phyloP scores from a whole-genome alignment of 2,888 invertebrate species.

The Trissolcus japonicus region DNA sequence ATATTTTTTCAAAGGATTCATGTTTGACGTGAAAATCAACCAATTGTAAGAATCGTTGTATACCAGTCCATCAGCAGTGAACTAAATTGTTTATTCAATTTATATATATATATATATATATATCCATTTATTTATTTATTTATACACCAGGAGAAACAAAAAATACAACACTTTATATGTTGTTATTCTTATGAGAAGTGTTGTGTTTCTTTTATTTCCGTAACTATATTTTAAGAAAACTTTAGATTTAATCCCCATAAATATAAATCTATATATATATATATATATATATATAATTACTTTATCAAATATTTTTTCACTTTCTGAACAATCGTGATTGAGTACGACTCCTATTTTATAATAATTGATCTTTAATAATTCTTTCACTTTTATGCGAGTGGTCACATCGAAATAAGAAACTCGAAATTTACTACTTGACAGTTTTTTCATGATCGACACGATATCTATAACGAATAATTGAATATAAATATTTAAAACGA shows the following conservation, averaged over 20 bases:
- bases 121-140: too few species aligned
- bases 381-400: constrained; percentile 42
- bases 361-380: constrained; percentile 63
- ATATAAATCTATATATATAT: background rate
- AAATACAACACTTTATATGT: background rate
- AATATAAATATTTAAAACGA: background rate
- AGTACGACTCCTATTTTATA: constrained; percentile 65
- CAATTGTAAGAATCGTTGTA: constrained; percentile 69
- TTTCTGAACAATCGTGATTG: constrained; percentile 64
- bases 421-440: constrained; percentile 23
- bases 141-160: too few species aligned
- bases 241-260: too few species aligned
- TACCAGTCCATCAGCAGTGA: constrained; percentile 58
- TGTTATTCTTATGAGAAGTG: too few species aligned
- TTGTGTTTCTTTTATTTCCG: too few species aligned
- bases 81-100: constrained; percentile 52
- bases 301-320: constrained; percentile 61
- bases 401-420: constrained; percentile 58
- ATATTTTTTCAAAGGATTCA: constrained; percentile 17
- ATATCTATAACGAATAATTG: constrained; percentile 3
- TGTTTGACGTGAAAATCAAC: constrained; percentile 61
- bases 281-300: constrained; percentile 38
- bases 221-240: too few species aligned
- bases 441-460: background rate
- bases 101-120: too few species aligned